Conservation (phyloP, 2,888 invertebrate genomes). For the Hermaeophaga mercurialis region DNA sequence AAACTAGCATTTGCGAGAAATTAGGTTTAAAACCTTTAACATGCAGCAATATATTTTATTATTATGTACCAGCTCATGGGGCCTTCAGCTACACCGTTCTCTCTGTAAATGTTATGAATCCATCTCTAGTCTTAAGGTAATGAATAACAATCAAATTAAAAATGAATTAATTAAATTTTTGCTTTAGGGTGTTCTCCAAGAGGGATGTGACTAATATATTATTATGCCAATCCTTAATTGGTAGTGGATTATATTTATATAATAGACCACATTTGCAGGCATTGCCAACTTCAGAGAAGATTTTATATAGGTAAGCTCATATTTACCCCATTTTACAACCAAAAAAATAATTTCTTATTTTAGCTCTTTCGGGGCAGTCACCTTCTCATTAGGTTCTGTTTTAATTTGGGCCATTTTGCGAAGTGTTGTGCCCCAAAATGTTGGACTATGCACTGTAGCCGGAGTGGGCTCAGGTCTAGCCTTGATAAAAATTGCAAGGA, state of each 20-base stretch:
- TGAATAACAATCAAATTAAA: background rate
- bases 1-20: slow-evolving; percentile 48
- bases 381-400: slow-evolving; percentile 90
- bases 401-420: slow-evolving; percentile 86
- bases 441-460: slow-evolving; percentile 68
- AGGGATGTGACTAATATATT: slow-evolving; percentile 82
- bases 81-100: slow-evolving; percentile 77
- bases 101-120: slow-evolving; percentile 85
- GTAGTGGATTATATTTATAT: slow-evolving; percentile 83
- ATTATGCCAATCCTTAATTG: slow-evolving; percentile 78
- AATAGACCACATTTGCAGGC: slow-evolving; percentile 75
- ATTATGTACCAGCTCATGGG: slow-evolving; percentile 79
- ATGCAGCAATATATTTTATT: slow-evolving; percentile 72
- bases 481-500: slow-evolving; percentile 59
- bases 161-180: background rate
- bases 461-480: slow-evolving; percentile 74
- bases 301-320: slow-evolving; percentile 68
- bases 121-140: slow-evolving; percentile 74
- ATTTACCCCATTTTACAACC: slow-evolving; percentile 5
- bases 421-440: slow-evolving; percentile 75
- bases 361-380: slow-evolving; percentile 71
- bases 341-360: slow-evolving; percentile 38
- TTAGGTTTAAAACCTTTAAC: slow-evolving; percentile 70
- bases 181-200: slow-evolving; percentile 72
- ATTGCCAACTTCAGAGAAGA: slow-evolving; percentile 66